Evolutionary conservation across 1,140 invertebrate genomes (phyloP).

Genomic region (Aphaenogaster floridana): DNA sequence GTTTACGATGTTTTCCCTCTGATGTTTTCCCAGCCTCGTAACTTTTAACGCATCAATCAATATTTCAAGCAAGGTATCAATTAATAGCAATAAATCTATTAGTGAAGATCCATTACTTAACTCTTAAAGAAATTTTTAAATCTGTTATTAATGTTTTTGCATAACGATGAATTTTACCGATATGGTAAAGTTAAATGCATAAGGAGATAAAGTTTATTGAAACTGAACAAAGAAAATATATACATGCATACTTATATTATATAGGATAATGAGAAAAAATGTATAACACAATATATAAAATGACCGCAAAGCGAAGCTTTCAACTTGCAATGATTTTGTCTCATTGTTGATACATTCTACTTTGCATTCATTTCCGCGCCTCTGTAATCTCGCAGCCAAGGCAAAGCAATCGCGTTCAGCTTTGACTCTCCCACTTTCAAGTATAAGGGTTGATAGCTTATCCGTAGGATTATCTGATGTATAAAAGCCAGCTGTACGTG

Average conservation of each 20-base stretch:
- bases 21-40: neutral
- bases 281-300: neutral
- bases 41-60: neutral
- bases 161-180: neutral
- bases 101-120: neutral
- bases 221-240: neutral
- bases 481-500: slow-evolving; percentile 27
- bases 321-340: neutral
- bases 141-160: neutral
- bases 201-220: neutral
- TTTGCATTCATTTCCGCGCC: slow-evolving; percentile 15
- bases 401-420: neutral
- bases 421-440: slow-evolving; percentile 38
- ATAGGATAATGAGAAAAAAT: neutral
- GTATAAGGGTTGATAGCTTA: slow-evolving; percentile 43
- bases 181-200: neutral
- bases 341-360: slow-evolving; percentile 15
- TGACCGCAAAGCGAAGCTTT: neutral
- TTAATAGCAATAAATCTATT: neutral
- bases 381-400: neutral
- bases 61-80: neutral
- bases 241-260: neutral
- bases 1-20: neutral
- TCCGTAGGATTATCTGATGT: slow-evolving; percentile 26
- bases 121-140: neutral